A percentile compares a stretch with the other conserved stretches of the same genome.
These are phyloP conservation scores for Heterohyrax brucei DNA, from an alignment of 2,797 vertebrate genomes.

Conservation along the genomic window DNA sequence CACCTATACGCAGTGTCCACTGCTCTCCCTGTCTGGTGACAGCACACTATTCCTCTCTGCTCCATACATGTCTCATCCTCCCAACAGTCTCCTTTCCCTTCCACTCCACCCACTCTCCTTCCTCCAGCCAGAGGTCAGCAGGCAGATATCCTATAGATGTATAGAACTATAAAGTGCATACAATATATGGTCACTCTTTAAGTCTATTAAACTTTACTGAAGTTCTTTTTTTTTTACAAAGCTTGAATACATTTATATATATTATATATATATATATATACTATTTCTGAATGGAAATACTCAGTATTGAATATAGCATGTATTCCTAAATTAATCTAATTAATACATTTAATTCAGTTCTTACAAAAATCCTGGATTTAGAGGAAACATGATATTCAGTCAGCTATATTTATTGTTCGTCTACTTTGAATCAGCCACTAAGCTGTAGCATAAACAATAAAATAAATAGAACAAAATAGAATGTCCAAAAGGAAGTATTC, in stretches of 20 bases:
- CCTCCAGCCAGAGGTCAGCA: too few relatives aligned
- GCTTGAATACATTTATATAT: neutral
- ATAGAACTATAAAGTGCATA: too few relatives aligned
- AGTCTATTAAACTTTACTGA: neutral
- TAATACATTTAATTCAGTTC: constrained; percentile 32
- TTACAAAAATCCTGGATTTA: constrained; percentile 18
- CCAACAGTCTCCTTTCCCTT: too few relatives aligned
- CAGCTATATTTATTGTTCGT: constrained; percentile 5
- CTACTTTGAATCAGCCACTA: neutral
- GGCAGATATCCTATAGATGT: too few relatives aligned
- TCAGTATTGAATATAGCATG: neutral
- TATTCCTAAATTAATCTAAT: constrained; percentile 28
- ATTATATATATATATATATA: neutral
- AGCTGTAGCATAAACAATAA: neutral
- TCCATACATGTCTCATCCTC: too few relatives aligned
- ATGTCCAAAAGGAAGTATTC: neutral
- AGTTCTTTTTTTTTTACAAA: neutral
- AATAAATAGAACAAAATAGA: constrained; percentile 42
- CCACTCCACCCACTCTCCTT: too few relatives aligned
- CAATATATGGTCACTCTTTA: neutral
- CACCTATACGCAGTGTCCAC: too few relatives aligned
- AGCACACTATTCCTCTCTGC: too few relatives aligned
- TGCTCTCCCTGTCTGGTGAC: too few relatives aligned
- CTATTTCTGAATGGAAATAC: constrained; percentile 22
- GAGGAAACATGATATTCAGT: neutral